Conservation (phyloP, 2,888 invertebrate genomes). For the Bruchidius siliquastri region DNA sequence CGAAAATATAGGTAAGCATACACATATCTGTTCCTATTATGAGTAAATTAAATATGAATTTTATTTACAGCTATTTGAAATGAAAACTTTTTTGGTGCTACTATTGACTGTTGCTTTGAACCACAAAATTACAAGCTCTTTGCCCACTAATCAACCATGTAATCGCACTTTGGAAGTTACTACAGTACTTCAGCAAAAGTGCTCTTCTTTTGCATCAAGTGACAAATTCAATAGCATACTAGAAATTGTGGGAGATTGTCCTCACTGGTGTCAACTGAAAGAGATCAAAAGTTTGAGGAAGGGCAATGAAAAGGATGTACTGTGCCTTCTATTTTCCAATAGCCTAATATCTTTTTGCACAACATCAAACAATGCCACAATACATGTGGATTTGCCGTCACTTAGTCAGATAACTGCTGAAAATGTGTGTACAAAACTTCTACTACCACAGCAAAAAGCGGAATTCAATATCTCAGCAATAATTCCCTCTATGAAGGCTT, state of each 20-base stretch:
- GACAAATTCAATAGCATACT: neutral
- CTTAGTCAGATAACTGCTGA: neutral
- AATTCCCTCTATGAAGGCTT: neutral
- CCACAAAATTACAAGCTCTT: neutral
- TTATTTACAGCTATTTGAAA: neutral
- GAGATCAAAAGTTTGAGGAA: conserved; percentile 8
- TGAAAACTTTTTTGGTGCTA: neutral
- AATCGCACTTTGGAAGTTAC: neutral
- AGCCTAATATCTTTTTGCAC: conserved; percentile 23
- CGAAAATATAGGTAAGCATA: neutral
- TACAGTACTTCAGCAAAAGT: neutral
- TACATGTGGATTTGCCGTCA: neutral
- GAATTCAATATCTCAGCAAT: neutral
- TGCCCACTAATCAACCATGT: neutral
- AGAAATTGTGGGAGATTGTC: conserved; percentile 15
- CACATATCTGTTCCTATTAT: neutral
- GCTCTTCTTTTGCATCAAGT: neutral
- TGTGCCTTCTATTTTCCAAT: conserved; percentile 29
- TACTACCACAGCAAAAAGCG: conserved; percentile 10
- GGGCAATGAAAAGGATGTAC: conserved; percentile 15
- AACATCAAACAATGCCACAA: conserved; percentile 3
- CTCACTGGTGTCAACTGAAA: conserved; percentile 16
- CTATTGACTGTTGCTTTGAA: neutral
- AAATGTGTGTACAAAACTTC: neutral
- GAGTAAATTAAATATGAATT: neutral